These are phyloP conservation scores for Hedya salicella DNA, from an alignment of 2,888 invertebrate genomes.

Conservation along the genomic window DNA sequence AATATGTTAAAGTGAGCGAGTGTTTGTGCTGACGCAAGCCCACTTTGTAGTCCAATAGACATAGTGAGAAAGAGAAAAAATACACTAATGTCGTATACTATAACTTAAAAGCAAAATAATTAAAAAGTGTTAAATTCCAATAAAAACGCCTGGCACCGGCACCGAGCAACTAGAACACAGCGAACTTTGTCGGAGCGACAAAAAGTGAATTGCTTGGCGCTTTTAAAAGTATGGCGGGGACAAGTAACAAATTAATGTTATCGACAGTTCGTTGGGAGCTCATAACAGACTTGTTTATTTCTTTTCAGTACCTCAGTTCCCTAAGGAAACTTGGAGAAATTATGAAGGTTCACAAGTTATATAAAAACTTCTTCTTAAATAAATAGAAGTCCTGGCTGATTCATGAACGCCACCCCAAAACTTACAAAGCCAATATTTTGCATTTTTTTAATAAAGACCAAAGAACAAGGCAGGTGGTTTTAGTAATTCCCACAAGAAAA, in stretches of 20 bases:
- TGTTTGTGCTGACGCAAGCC: no score
- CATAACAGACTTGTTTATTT: slow-evolving; percentile 14
- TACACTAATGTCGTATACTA: no score
- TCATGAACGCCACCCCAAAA: no score
- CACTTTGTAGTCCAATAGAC: no score
- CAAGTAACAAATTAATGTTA: slow-evolving; percentile 38
- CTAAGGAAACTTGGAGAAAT: not conserved
- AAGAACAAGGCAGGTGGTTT: no score
- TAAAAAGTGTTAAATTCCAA: slow-evolving; percentile 9
- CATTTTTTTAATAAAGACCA: no score
- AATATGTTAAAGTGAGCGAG: no score
- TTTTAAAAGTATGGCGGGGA: slow-evolving; percentile 35
- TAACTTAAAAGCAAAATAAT: slow-evolving; percentile 2
- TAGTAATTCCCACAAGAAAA: no score
- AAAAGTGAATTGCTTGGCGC: slow-evolving; percentile 37
- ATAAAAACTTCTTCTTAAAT: not conserved
- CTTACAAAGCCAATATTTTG: no score
- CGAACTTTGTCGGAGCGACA: slow-evolving; percentile 30
- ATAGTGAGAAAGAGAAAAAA: no score
- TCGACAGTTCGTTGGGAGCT: slow-evolving; percentile 26
- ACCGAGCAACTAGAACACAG: slow-evolving; percentile 10
- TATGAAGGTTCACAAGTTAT: not conserved
- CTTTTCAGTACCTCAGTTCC: slow-evolving; percentile 1
- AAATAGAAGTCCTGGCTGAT: no score
- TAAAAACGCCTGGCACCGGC: slow-evolving; percentile 31